Percentiles rank a stretch among this genome's conserved stretches.
These are phyloP conservation scores for Brachionus koreanus DNA, from an alignment of 1,140 invertebrate genomes.

Conservation along the genomic window DNA sequence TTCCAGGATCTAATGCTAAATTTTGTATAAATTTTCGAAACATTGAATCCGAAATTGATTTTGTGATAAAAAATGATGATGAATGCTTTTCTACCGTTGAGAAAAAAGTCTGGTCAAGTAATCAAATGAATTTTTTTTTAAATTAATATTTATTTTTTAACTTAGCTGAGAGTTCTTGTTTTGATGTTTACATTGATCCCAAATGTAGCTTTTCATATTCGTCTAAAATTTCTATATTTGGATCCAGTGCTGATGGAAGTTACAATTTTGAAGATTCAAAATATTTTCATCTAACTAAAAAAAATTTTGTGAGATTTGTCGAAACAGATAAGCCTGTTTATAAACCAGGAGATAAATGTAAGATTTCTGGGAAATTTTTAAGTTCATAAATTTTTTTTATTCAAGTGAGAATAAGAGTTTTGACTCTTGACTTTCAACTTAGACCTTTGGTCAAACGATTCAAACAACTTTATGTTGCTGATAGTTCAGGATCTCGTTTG, in stretches of 20 bases:
- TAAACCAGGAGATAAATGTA: slow-evolving; percentile 36
- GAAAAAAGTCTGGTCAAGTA: slow-evolving; percentile 4
- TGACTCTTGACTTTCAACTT: slow-evolving; percentile 4
- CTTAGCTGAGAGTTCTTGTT: neutral
- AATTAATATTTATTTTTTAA: neutral
- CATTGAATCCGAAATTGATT: neutral
- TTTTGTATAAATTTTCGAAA: slow-evolving; percentile 37
- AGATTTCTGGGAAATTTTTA: neutral
- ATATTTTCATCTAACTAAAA: neutral
- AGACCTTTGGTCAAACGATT: neutral
- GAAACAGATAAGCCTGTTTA: slow-evolving; percentile 42
- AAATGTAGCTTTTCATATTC: neutral
- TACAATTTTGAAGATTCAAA: slow-evolving; percentile 17
- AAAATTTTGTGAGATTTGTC: slow-evolving; percentile 4
- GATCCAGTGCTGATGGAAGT: neutral
- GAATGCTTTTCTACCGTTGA: neutral
- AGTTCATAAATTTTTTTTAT: neutral
- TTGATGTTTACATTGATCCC: neutral
- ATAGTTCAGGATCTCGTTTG: slow-evolving; percentile 5
- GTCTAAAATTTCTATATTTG: neutral
- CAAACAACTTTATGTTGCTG: neutral
- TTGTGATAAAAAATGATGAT: neutral
- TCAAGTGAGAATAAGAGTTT: slow-evolving; percentile 5
- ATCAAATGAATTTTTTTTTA: neutral
- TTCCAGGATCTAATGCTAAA: neutral